Base-by-base conservation (phyloP, 2,797 vertebrate species). In the Molossus molossus region DNA sequence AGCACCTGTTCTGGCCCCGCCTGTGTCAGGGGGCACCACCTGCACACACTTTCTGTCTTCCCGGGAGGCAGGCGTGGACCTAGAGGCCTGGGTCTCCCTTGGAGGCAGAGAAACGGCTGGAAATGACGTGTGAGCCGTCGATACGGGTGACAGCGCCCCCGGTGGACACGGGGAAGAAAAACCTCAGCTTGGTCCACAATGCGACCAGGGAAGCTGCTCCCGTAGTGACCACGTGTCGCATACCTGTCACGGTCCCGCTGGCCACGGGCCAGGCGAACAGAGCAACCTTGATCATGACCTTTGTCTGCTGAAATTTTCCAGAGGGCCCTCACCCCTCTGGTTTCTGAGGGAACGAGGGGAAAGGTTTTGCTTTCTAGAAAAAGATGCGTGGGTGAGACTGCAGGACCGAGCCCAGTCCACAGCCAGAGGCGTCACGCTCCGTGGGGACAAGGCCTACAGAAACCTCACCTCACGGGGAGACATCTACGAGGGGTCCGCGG, bases 241-340 rank as follows among this genome's bases (percentile, higher is more conserved):
- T 25, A 48, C 15, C 18, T 40, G 3, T 25, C 0, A 25, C 5
- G 6, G 40, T 6, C 21, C 1, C 0, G 8, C 5, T 69, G 11
- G 21, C 37, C 3, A 17, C 69, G 3, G 8, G 65, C 67, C 33
- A 11, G 67, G 33, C 21, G 33, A 37, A 69, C n/a, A 6, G 17
- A 1, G 9, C 12, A 14, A 9, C 69, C 21, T 14, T 21, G 6
- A 23, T 9, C 18, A 20, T 10, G 15, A 10, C 67, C 69, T 45
- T 45, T 5, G 10, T 25, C 33, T 12, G 20, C 69, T 10, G 11
- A 45, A 45, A 11, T 8, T 5, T 40, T 25, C 69, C 40, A 1
- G 11, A 48, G 0, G 27, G 48, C 17, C 48, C 1, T 27, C 27
- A 48, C 48, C 48, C 18, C 48, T 76, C 48, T 53, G 27, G 48